A percentile compares a stretch with the other conserved stretches of the same genome.
Conservation (phyloP, 2,797 vertebrate species). For the Orestias chungarensis region DNA sequence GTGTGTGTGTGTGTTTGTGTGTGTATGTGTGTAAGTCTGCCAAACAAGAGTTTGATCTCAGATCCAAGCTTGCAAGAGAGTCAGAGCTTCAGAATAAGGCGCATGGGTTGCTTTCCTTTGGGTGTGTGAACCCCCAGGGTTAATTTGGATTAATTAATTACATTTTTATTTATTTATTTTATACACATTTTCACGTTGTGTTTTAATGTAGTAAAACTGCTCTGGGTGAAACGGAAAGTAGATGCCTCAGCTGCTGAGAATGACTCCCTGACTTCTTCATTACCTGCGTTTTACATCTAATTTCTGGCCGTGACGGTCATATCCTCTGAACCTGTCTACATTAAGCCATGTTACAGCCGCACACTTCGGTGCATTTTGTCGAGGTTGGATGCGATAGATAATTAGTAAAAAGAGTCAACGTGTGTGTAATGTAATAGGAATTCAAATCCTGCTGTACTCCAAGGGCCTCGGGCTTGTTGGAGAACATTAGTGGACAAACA, state of each 20-base stretch:
- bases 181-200: constrained; percentile 67
- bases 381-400: not conserved
- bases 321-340: not conserved
- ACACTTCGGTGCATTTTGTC: not conserved
- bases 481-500: not conserved
- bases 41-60: constrained; percentile 73
- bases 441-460: not conserved
- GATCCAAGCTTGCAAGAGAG: constrained; percentile 74
- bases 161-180: constrained; percentile 63
- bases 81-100: constrained; percentile 67
- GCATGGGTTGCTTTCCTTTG: constrained; percentile 41
- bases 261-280: constrained; percentile 62
- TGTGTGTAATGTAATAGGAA: not conserved
- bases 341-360: not conserved
- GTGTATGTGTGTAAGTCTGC: constrained; percentile 47
- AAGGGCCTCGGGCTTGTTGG: not conserved
- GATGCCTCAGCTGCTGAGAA: constrained; percentile 66
- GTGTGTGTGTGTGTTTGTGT: constrained; percentile 25
- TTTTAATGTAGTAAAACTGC: constrained; percentile 66
- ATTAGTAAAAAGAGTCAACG: not conserved
- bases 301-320: constrained; percentile 18
- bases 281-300: constrained; percentile 61
- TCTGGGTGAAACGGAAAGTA: constrained; percentile 41
- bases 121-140: constrained; percentile 59
- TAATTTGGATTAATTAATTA: constrained; percentile 78